Evolutionary conservation across 1,140 invertebrate species (phyloP).

Genomic region (Conus betulinus): DNA sequence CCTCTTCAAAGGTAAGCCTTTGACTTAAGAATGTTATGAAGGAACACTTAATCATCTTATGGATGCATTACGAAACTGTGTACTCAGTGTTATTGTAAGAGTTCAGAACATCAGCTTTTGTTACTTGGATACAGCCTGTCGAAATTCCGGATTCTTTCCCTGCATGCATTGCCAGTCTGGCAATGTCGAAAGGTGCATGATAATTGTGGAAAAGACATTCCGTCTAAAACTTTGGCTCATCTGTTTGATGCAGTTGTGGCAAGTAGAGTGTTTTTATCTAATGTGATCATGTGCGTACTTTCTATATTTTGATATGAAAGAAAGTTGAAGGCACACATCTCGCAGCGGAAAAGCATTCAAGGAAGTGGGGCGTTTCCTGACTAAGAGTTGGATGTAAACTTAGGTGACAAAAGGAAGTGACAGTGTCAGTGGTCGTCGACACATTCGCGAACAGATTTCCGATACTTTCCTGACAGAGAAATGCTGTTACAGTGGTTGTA

Average conservation of each 20-base stretch:
- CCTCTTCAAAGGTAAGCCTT: slow-evolving; percentile 97
- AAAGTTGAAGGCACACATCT: too few species aligned
- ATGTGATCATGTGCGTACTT: too few species aligned
- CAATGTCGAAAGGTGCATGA: slow-evolving; percentile 3
- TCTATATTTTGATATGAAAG: too few species aligned
- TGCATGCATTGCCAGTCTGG: slow-evolving; percentile 2
- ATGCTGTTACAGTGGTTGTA: too few species aligned
- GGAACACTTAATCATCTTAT: neutral
- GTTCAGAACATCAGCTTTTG: neutral
- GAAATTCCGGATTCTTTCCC: neutral
- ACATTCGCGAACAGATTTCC: too few species aligned
- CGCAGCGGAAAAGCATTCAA: neutral
- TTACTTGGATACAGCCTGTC: neutral
- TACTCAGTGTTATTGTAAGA: neutral
- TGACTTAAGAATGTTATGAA: neutral
- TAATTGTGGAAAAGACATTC: neutral
- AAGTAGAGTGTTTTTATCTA: too few species aligned
- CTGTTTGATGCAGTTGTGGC: too few species aligned
- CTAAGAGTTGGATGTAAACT: neutral
- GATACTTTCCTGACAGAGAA: too few species aligned
- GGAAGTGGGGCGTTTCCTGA: slow-evolving; percentile 30
- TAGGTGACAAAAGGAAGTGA: neutral
- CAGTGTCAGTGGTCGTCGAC: neutral
- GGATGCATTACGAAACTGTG: neutral
- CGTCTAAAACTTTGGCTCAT: too few species aligned